Evolutionary conservation across 2,113 vertebrate genomes (phyloP), one percentile per base, ranked within the genome.

Genomic region (Cyrtonyx montezumae): DNA sequence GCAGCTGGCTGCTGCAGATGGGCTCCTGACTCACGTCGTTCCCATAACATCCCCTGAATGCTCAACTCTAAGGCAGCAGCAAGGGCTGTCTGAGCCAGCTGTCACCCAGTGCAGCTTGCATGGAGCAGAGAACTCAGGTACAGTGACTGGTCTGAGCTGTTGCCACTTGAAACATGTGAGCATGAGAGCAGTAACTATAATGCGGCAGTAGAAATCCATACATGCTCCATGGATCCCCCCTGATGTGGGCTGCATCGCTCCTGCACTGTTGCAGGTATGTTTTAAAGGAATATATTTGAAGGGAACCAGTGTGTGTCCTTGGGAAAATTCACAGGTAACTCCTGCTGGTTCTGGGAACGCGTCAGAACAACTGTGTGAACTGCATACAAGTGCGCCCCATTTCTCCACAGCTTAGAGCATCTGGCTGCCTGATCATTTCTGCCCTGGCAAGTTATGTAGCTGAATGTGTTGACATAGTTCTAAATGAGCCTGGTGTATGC

Each of bases 1-100:
- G 83, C 89, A 93, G 84, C 84, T 89, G 81, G 45, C 71, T 89
- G 87, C 89, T 94, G 95, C 90, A 93, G 92, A 61, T 93, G 90
- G 46, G 79, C 69, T 93, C 73, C 79, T 1, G 0, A 83, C 87
- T 90, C 10, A 0, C 62, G 34, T 49, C 37, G 3, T 83, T 82
- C 81, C 58, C 22, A 2, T n/a, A 67, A 48, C 3, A 1, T 66
- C 42, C 45, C 45, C 62, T 58, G 74, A 71, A 49, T 18, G 42
- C 56, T 80, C 37, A 55, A 78, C 2, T 67, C 34, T 12, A 19
- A 92, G 82, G 71, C 69, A 85, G 87, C 63, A 46, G 22, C 30
- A 55, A 42, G 77, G 84, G 53, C 53, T 79, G 4, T 28, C 28
- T 53, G 70, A 77, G 48, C 66, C 62, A 68, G 49, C 73, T 86